Percentiles rank a stretch among this genome's conserved stretches.
phyloP scores from a whole-genome alignment of 2,888 invertebrate species.

The Epistrophe eligans region DNA sequence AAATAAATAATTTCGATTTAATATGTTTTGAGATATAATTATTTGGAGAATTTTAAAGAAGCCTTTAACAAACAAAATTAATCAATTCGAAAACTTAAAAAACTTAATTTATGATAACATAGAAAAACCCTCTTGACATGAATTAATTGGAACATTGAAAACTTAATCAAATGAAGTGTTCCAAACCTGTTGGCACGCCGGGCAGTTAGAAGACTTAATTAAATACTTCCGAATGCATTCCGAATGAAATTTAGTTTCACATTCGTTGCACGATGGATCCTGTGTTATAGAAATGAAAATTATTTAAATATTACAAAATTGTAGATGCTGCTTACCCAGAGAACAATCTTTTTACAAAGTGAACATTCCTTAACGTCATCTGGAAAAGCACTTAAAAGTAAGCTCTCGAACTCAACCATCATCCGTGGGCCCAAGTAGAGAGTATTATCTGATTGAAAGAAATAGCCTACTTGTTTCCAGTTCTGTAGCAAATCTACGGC shows the following conservation, averaged over 20 bases:
- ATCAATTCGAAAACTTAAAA: not conserved
- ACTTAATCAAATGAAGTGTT: conserved; percentile 64
- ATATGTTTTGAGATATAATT: too few species aligned
- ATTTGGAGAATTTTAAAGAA: too few species aligned
- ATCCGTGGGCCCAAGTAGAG: conserved; percentile 79
- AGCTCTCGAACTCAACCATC: conserved; percentile 78
- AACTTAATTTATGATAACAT: conserved; percentile 5
- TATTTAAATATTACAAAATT: not conserved
- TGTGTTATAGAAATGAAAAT: conserved; percentile 41
- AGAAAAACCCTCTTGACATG: not conserved
- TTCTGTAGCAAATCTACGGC: conserved; percentile 77
- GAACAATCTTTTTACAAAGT: conserved; percentile 78
- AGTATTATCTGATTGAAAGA: conserved; percentile 76
- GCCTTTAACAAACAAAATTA: too few species aligned
- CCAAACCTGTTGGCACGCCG: conserved; percentile 77
- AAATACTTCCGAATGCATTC: conserved; percentile 79
- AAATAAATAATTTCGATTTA: too few species aligned
- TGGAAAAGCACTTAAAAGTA: conserved; percentile 77
- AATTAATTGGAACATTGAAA: not conserved
- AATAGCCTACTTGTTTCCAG: conserved; percentile 79
- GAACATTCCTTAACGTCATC: conserved; percentile 78
- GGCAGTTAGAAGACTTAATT: conserved; percentile 78
- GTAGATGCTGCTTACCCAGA: conserved; percentile 76
- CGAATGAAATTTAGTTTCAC: conserved; percentile 77
- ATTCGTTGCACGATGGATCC: conserved; percentile 78